These are phyloP conservation scores for Carapus acus DNA, from an alignment of 2,797 vertebrate genomes.

Conservation along the genomic window DNA sequence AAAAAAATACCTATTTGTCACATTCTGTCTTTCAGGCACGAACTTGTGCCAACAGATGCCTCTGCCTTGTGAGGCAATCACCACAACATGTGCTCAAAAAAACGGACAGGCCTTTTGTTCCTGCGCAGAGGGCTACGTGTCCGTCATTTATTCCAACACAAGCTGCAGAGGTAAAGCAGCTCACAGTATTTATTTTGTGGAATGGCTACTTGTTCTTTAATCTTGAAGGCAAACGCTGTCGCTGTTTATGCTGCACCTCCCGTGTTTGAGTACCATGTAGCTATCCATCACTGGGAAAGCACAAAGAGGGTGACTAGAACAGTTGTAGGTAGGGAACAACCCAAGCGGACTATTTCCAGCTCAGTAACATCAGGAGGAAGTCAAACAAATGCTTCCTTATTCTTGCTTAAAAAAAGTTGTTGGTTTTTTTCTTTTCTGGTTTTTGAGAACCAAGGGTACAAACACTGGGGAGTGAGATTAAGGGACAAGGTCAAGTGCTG, in stretches of 20 bases:
- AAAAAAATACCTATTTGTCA: constrained; percentile 4
- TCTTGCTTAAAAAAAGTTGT: constrained; percentile 21
- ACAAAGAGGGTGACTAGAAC: background rate
- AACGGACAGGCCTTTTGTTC: constrained; percentile 36
- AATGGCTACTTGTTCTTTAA: background rate
- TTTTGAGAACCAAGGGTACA: constrained; percentile 43
- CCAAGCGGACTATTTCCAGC: constrained; percentile 14
- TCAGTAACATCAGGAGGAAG: constrained; percentile 22
- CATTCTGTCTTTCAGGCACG: constrained; percentile 16
- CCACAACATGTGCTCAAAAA: constrained; percentile 24
- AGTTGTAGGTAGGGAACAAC: constrained; percentile 5
- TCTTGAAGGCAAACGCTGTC: background rate
- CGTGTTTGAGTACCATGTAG: background rate
- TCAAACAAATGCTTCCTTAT: constrained; percentile 30
- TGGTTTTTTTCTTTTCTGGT: no score
- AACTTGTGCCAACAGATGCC: constrained; percentile 34
- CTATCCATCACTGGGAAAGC: constrained; percentile 7
- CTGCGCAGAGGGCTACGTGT: constrained; percentile 59
- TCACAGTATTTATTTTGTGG: background rate
- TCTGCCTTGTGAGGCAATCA: constrained; percentile 49
- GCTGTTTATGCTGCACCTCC: background rate
- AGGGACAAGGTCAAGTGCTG: constrained; percentile 55
- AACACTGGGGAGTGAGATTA: constrained; percentile 48
- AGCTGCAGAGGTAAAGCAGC: constrained; percentile 67
- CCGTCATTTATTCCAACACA: constrained; percentile 38